Base-by-base conservation (phyloP, 2,888 invertebrate genomes). In the Pollenia angustigena region DNA sequence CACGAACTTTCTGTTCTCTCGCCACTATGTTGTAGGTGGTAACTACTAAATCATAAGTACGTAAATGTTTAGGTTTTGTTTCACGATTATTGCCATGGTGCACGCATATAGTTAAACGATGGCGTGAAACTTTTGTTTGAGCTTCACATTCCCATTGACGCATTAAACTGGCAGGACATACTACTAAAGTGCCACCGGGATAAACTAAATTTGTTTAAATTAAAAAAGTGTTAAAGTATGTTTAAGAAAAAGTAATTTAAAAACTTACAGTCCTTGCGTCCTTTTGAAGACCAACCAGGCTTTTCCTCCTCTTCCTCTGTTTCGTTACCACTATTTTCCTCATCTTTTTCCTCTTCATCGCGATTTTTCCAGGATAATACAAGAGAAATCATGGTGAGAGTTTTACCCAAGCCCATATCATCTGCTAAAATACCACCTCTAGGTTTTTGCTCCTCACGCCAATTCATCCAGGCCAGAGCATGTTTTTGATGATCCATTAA, bases 111-210 rank as follows among this genome's bases (percentile, higher is more conserved):
- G 94, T 94, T 0, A 98, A 93, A 0, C 95, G 90, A 85, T 96
- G 95, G 9, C 95, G 91, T 56, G 93, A 92, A 69, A 96, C 94
- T 90, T 96, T 96, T 46, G 94, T 94, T 11, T 94, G 91, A 10
- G 98, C 95, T 93, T 99, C 98, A 14, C 93, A 94, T 84, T 96
- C 95, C 99, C 99, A 99, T 92, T 99, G 99, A 89, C 96, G 95
- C 80, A 99, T 94, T 66, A 99, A 95, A 60, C 97, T 97, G 3
- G 99, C 98, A 0, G 99, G 99, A 90, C 98, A 98, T 1, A 99
- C 95, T 0, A 99, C 96, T n/a, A 99, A 94, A 0, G 97, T 97
- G 23, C 96, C 96, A 12, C 96, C 97, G 50, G 93, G 93, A 14
- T 93, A 91, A 90, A 93, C 95, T 94, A 89, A n/a, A 71, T 58